phyloP scores from a whole-genome alignment of 2,797 vertebrate genomes.

The Merluccius polli region DNA sequence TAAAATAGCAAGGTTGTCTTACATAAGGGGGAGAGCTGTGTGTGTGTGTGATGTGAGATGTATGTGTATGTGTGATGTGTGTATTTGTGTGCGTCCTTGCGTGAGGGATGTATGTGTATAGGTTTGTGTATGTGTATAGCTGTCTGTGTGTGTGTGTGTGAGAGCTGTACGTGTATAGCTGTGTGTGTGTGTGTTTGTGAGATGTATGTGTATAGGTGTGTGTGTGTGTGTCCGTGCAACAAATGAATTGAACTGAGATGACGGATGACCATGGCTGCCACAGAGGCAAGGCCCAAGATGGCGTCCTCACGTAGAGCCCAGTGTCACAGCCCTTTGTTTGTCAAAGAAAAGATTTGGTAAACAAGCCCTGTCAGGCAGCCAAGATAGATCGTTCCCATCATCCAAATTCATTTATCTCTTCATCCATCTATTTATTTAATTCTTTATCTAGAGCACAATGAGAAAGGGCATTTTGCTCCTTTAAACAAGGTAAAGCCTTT shows the following conservation, averaged over 20 bases:
- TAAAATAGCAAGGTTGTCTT: not conserved
- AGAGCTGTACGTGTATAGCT: too few species aligned
- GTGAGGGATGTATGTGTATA: not conserved
- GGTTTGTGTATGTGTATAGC: not conserved
- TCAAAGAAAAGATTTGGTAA: slow-evolving; percentile 65
- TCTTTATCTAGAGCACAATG: slow-evolving; percentile 40
- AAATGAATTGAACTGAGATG: slow-evolving; percentile 63
- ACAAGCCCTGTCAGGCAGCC: slow-evolving; percentile 63
- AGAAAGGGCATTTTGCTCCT: slow-evolving; percentile 39
- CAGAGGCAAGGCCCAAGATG: slow-evolving; percentile 46
- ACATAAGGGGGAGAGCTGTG: not conserved
- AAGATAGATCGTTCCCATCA: slow-evolving; percentile 64
- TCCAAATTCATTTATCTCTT: slow-evolving; percentile 63
- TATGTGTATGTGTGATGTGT: not conserved
- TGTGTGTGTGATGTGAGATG: not conserved
- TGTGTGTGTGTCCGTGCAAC: not conserved
- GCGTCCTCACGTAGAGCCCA: slow-evolving; percentile 52
- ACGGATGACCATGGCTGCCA: slow-evolving; percentile 59
- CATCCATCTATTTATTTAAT: slow-evolving; percentile 51
- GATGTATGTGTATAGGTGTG: not conserved
- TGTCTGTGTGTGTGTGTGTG: too few species aligned
- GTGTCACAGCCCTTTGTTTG: slow-evolving; percentile 39
- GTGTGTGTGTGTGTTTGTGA: too few species aligned
- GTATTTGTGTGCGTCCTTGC: not conserved
- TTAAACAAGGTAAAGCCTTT: slow-evolving; percentile 19